Conservation (phyloP, 2,797 vertebrate species). For the Lates japonicus region DNA sequence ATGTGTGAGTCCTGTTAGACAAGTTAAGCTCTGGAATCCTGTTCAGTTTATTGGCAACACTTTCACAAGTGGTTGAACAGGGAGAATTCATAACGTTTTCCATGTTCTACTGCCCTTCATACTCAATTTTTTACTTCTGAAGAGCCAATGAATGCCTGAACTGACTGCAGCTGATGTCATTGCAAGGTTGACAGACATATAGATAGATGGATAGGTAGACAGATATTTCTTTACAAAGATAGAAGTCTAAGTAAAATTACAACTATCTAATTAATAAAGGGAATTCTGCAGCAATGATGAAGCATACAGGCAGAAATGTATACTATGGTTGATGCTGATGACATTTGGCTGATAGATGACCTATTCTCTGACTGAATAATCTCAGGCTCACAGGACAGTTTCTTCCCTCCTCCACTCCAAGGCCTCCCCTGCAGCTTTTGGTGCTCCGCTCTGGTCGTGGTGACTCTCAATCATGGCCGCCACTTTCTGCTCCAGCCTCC, state of each 20-base stretch:
- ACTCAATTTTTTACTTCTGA: neutral
- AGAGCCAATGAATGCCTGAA: constrained; percentile 4
- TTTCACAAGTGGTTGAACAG: constrained; percentile 4
- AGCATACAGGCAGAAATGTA: neutral
- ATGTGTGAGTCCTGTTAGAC: constrained; percentile 45
- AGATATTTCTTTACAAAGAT: neutral
- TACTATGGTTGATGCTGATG: constrained; percentile 1
- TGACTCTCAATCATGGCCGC: constrained; percentile 85
- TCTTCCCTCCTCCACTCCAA: constrained; percentile 84
- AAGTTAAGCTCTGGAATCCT: constrained; percentile 48
- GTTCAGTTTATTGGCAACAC: constrained; percentile 30
- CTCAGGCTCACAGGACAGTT: constrained; percentile 80
- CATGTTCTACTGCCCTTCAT: constrained; percentile 15
- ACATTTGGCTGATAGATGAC: neutral
- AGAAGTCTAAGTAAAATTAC: neutral
- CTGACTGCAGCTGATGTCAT: neutral
- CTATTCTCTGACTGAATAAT: neutral
- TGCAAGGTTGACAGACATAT: constrained; percentile 5
- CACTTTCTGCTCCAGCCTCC: constrained; percentile 88
- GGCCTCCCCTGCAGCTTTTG: constrained; percentile 71
- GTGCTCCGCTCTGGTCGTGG: constrained; percentile 71
- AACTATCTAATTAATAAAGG: neutral
- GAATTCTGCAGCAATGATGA: neutral
- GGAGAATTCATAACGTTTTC: neutral
- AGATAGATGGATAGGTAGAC: neutral